Base-by-base conservation (phyloP, 2,888 invertebrate species). In the Eulithis prunata region DNA sequence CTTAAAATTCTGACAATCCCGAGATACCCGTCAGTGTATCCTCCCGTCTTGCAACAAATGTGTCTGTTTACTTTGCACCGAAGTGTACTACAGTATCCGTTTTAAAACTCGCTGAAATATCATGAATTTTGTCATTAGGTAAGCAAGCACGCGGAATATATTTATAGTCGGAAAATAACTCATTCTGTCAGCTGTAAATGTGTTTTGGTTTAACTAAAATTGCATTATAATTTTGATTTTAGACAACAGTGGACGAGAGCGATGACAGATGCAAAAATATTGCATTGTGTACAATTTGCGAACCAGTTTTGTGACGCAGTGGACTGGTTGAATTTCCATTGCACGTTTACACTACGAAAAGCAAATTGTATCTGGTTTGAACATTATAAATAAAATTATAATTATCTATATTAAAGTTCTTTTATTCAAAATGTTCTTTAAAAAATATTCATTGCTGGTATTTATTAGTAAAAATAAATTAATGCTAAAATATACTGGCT, bases 141-240 rank as follows among this genome's bases (percentile, higher is more conserved):
- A 82, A 82, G 80, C 82, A 82, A 82, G 80, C 82, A 76, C 77
- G 77, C 79, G 73, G 80, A 82, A 83, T 77, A 80, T 85, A 83
- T 84, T 83, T 83, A 84, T 80, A 84, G 71, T 74, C 75, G 75
- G 75, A 75, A 75, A 80, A 87, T 90, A 84, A 82, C 79, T 90
- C 88, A 89, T 84, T 80, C 87, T 89, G 90, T 90, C 90, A 88
- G 82, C 86, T 82, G 21, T 21, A 85, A 87, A 88, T 86, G 85
- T 85, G 83, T 86, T 89, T 85, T 77, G 87, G 86, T 85, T 84
- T 79, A 84, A 85, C 88, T 87, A 85, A 89, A 90, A 90, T 88
- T 87, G 87, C 89, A 86, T 86, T 86, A 87, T 89, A 86, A 89
- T 90, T 90, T 89, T 87, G 88, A 90, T 89, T 89, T 86, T 86